Conservation (phyloP, 2,797 vertebrate genomes). For the Balearica regulorum region DNA sequence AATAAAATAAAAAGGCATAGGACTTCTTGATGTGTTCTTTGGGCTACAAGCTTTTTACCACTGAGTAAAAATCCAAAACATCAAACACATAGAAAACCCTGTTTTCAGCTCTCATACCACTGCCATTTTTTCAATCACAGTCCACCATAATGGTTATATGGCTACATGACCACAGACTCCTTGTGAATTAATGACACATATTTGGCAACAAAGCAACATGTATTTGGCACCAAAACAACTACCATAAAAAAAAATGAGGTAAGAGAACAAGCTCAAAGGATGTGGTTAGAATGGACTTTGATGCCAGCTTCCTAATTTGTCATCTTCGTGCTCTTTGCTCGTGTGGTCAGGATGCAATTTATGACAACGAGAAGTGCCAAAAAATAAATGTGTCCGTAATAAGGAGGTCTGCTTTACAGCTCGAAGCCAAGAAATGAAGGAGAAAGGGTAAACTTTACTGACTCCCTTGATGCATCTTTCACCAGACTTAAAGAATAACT, state of each 20-base stretch:
- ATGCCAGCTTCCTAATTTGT: slow-evolving; percentile 41
- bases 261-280: slow-evolving; percentile 37
- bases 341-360: slow-evolving; percentile 10
- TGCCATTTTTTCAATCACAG: background rate
- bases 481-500: background rate
- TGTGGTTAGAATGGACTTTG: background rate
- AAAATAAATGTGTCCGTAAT: slow-evolving; percentile 46
- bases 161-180: background rate
- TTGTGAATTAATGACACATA: slow-evolving; percentile 1
- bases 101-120: background rate
- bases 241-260: slow-evolving; percentile 30
- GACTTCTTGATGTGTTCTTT: background rate
- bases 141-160: background rate
- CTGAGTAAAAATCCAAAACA: background rate
- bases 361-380: slow-evolving; percentile 16
- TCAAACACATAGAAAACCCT: background rate
- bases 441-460: slow-evolving; percentile 2
- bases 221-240: slow-evolving; percentile 3
- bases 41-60: background rate
- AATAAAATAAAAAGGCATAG: background rate
- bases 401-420: background rate
- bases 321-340: slow-evolving; percentile 25
- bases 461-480: background rate
- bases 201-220: background rate
- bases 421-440: background rate